Evolutionary conservation across 2,113 vertebrate genomes (phyloP).

Genomic region (Dicaeum eximium): DNA sequence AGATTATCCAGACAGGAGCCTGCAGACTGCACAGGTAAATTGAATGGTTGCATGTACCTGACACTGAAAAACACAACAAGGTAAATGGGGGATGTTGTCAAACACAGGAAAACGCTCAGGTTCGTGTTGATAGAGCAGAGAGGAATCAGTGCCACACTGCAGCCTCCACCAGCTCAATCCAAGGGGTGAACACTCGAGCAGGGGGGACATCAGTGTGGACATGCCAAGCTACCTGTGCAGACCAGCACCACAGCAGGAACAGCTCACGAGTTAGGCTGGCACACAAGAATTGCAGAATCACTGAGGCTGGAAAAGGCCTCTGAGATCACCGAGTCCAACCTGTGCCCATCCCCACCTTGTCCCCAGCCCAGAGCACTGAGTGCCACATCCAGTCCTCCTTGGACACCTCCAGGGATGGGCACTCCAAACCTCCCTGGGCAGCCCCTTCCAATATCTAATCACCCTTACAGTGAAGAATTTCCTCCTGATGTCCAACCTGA

Average conservation of each 20-base stretch:
- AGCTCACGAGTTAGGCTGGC: neutral
- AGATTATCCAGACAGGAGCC: neutral
- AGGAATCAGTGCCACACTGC: accelerated
- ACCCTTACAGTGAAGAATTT: neutral
- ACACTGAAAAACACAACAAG: neutral
- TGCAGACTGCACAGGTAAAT: neutral
- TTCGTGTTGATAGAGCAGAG: accelerated
- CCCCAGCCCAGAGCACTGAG: neutral
- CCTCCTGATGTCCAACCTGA: neutral
- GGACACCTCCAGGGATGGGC: neutral
- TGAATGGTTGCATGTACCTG: accelerated
- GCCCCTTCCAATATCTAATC: neutral
- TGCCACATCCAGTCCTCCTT: neutral
- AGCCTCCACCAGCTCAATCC: neutral
- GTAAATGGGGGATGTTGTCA: too few relatives aligned
- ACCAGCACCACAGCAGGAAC: neutral
- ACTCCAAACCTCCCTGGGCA: neutral
- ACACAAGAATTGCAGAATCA: neutral
- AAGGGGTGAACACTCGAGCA: neutral
- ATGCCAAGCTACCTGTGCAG: neutral
- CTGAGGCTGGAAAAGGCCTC: neutral
- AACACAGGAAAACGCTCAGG: neutral
- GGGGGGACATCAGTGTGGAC: neutral
- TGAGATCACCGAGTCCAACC: accelerated
- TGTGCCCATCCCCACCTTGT: neutral